These are phyloP conservation scores for Drosophila birchii DNA, from an alignment of 2,888 invertebrate species.

Conservation along the genomic window DNA sequence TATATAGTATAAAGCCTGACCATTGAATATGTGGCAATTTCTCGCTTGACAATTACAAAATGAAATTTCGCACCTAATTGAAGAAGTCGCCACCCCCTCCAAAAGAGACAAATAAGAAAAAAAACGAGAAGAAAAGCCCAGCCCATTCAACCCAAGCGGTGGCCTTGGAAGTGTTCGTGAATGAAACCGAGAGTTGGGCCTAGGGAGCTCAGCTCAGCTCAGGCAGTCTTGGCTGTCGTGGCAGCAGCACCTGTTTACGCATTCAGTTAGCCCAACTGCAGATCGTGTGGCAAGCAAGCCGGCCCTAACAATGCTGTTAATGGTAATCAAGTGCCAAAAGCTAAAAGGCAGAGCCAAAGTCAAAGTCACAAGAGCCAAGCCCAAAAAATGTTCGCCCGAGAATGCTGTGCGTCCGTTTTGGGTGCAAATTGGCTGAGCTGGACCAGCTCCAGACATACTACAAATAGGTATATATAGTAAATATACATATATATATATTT, in stretches of 20 bases:
- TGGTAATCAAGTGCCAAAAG: slow-evolving; percentile 46
- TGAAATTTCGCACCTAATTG: slow-evolving; percentile 38
- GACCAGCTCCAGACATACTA: slow-evolving; percentile 21
- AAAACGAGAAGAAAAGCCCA: background rate
- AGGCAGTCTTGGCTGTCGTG: slow-evolving; percentile 54
- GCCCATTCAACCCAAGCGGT: slow-evolving; percentile 26
- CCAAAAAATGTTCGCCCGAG: slow-evolving; percentile 39
- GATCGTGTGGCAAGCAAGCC: slow-evolving; percentile 19
- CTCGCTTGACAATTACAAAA: slow-evolving; percentile 18
- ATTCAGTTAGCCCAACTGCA: background rate
- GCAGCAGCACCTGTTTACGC: slow-evolving; percentile 10
- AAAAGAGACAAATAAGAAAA: background rate
- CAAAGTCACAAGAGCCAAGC: slow-evolving; percentile 47
- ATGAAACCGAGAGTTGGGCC: slow-evolving; percentile 43
- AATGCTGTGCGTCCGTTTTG: slow-evolving; percentile 36
- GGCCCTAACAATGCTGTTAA: slow-evolving; percentile 33
- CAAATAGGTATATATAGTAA: background rate
- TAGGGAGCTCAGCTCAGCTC: background rate
- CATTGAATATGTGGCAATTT: slow-evolving; percentile 3
- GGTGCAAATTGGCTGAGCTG: slow-evolving; percentile 42
- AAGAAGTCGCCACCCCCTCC: slow-evolving; percentile 18
- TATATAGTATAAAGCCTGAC: no score
- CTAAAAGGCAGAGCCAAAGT: slow-evolving; percentile 44
- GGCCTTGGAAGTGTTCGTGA: slow-evolving; percentile 35
- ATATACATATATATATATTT: background rate